Percentiles rank a stretch among this genome's conserved stretches.
Conservation (phyloP, 2,113 vertebrate species). For the Rostratula benghalensis region DNA sequence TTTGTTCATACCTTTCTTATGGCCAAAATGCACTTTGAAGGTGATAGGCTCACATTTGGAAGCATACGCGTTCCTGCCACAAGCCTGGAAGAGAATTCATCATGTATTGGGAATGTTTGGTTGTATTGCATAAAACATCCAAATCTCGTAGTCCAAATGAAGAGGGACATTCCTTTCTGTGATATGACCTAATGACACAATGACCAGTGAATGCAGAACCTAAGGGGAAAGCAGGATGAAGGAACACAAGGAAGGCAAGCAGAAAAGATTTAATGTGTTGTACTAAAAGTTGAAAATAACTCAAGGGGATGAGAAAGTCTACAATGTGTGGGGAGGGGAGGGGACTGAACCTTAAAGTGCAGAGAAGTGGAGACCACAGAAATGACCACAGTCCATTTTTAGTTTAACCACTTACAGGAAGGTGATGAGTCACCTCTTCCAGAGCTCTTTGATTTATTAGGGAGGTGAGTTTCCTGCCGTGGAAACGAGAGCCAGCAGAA, state of each 20-base stretch:
- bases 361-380: slow-evolving; percentile 8
- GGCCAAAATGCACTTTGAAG: not conserved
- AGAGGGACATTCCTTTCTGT: not conserved
- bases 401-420: slow-evolving; percentile 39
- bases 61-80: not conserved
- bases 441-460: slow-evolving; percentile 24
- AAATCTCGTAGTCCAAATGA: not conserved
- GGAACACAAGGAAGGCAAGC: not conserved
- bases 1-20: not conserved
- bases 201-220: not conserved
- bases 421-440: slow-evolving; percentile 29
- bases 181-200: not conserved
- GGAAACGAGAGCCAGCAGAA: slow-evolving; percentile 10
- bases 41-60: not conserved
- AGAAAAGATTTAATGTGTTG: not conserved
- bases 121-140: not conserved
- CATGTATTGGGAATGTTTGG: not conserved
- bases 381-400: slow-evolving; percentile 4
- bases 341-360: not conserved
- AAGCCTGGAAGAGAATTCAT: not conserved
- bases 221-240: not conserved
- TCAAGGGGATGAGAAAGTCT: not conserved
- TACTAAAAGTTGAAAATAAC: slow-evolving; percentile 18
- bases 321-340: not conserved
- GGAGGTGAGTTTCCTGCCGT: slow-evolving; percentile 20